These are phyloP conservation scores for Neelides folsomi DNA, from an alignment of 2,888 invertebrate species.

Conservation along the genomic window DNA sequence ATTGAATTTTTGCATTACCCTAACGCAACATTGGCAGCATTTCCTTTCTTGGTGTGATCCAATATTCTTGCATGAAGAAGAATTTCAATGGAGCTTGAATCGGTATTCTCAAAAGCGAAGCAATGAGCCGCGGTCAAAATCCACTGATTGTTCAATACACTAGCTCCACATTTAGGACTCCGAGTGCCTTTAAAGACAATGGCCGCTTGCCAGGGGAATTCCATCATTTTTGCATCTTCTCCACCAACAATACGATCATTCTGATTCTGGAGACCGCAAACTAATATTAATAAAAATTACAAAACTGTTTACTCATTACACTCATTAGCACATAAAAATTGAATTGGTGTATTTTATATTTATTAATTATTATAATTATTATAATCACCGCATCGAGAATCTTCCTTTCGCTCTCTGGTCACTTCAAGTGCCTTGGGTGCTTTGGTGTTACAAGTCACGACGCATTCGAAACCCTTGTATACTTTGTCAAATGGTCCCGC, in stretches of 20 bases:
- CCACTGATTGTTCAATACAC: slow-evolving; percentile 6
- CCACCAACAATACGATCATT: slow-evolving; percentile 24
- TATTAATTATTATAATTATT: too few relatives aligned
- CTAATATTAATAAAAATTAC: too few relatives aligned
- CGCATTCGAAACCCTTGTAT: too few relatives aligned
- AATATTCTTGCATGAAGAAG: slow-evolving; percentile 15
- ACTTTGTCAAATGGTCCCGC: too few relatives aligned
- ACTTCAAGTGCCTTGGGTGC: too few relatives aligned
- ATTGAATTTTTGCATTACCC: neutral
- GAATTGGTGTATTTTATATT: too few relatives aligned
- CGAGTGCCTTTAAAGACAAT: slow-evolving; percentile 20
- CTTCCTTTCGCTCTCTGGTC: too few relatives aligned
- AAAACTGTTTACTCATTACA: too few relatives aligned
- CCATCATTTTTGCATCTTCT: slow-evolving; percentile 19
- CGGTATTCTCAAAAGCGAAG: slow-evolving; percentile 7
- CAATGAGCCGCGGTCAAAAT: slow-evolving; percentile 24
- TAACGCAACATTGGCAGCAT: neutral
- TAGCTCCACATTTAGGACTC: slow-evolving; percentile 15
- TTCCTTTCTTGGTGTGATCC: slow-evolving; percentile 8
- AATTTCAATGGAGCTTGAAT: slow-evolving; percentile 10
- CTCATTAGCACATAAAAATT: too few relatives aligned
- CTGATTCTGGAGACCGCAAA: slow-evolving; percentile 22
- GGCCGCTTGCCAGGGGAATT: slow-evolving; percentile 28
- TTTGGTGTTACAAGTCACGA: too few relatives aligned
- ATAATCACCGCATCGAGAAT: too few relatives aligned